Base-by-base conservation (phyloP, 2,797 vertebrate species). In the Vultur gryphus region DNA sequence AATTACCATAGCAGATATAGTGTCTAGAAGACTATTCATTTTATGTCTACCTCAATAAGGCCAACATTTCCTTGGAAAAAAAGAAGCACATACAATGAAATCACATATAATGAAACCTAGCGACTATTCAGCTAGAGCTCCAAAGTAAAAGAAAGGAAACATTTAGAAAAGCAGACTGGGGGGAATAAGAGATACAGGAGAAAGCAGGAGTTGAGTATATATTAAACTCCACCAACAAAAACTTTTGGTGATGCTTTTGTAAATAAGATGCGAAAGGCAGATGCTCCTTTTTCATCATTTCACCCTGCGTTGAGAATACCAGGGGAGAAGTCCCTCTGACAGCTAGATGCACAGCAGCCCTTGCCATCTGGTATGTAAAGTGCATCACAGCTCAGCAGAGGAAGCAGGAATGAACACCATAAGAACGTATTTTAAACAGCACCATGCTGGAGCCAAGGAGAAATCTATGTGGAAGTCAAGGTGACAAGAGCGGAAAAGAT, bases 291-390 rank as follows among this genome's bases (percentile, higher is more conserved):
- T 84, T 87, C 46, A 52, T 58, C 5, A 33, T 92, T 87, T 89
- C 54, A 35, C 52, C 15, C 82, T 46, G 23, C 9, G 4, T 10
- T 81, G 79, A 69, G 87, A 86, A 88, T 55, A 80, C 43, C n/a
- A 87, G 39, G 59, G 75, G 17, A 10, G 9, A 87, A 65, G 35
- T 46, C 64, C 43, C 69, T 73, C 35, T 70, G 71, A 78, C 87
- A 95, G 69, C 84, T 93, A 93, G 84, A 71, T 73, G 79, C 84
- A 72, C 72, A 87, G 89, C 93, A 89, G 82, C 83, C 83, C 37
- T 59, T 87, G 52, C 93, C 78, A 95, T 90, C 84, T 90, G 87
- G 55, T 52, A 39, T 3, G 29, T 52, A 54, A 66, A 92, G 58
- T 35, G 29, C 90, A 87, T 91, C 51, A 72, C 37, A n/a, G 54